Percentiles rank a stretch among this genome's conserved stretches.
These are phyloP conservation scores for Poecile montanus DNA, from an alignment of 2,797 vertebrate genomes.

Conservation along the genomic window DNA sequence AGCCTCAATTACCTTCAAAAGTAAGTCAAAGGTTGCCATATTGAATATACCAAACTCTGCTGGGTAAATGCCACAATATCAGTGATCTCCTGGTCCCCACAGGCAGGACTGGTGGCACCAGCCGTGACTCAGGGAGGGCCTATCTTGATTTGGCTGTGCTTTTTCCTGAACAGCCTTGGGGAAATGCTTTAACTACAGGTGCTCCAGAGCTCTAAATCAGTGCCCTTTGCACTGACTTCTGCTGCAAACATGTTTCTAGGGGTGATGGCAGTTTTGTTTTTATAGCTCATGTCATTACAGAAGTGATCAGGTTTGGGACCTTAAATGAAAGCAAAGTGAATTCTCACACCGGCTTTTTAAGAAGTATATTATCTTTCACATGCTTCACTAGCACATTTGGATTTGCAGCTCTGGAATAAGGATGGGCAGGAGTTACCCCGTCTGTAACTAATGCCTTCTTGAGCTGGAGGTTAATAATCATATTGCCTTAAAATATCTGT, in stretches of 20 bases:
- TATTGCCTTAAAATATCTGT: not conserved
- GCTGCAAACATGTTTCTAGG: not conserved
- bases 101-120: not conserved
- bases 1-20: not conserved
- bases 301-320: not conserved
- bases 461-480: conserved; percentile 3
- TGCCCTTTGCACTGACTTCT: not conserved
- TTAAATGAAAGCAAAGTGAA: not conserved
- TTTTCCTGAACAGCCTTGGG: not conserved
- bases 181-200: not conserved
- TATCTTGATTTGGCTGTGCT: not conserved
- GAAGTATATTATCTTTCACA: not conserved
- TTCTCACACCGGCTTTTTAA: not conserved
- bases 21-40: not conserved
- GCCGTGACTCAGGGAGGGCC: not conserved
- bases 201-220: not conserved
- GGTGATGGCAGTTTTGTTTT: not conserved
- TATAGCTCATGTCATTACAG: not conserved
- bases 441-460: conserved; percentile 13
- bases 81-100: not conserved
- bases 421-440: not conserved
- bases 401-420: not conserved
- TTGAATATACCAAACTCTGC: not conserved
- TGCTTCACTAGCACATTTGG: not conserved
- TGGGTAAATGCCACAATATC: not conserved